phyloP scores from a whole-genome alignment of 2,888 invertebrate genomes.

The Limnephilus lunatus region DNA sequence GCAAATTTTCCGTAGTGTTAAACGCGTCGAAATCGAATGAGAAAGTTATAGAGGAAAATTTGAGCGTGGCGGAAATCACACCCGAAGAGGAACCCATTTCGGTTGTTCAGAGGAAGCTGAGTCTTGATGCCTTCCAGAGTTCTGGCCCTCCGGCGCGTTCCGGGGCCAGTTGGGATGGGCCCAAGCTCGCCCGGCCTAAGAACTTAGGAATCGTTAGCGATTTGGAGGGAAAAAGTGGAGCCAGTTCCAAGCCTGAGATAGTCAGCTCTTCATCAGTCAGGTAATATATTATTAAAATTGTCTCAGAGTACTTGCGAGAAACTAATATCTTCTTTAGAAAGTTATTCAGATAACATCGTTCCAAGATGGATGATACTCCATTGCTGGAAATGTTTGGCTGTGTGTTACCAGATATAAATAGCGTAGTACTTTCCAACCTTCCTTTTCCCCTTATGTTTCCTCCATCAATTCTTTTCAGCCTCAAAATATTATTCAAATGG shows the following conservation, averaged over 20 bases:
- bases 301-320: not conserved
- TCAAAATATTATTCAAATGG: too few species aligned
- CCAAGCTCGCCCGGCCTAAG: constrained; percentile 51
- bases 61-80: constrained; percentile 6
- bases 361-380: not conserved
- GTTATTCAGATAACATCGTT: not conserved
- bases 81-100: constrained; percentile 50
- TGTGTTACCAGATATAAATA: too few species aligned
- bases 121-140: constrained; percentile 49
- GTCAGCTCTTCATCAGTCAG: constrained; percentile 18
- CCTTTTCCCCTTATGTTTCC: not conserved
- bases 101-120: constrained; percentile 60
- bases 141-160: not conserved
- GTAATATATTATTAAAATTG: not conserved
- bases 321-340: not conserved
- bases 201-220: constrained; percentile 51
- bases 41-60: not conserved
- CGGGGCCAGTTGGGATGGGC: not conserved
- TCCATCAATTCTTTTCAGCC: too few species aligned
- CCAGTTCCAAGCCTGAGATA: not conserved
- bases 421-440: not conserved
- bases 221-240: constrained; percentile 39
- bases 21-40: constrained; percentile 26
- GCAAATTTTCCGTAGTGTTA: constrained; percentile 55
- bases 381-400: not conserved